Base-by-base conservation (phyloP, 2,888 invertebrate species). In the Ischnura elegans region DNA sequence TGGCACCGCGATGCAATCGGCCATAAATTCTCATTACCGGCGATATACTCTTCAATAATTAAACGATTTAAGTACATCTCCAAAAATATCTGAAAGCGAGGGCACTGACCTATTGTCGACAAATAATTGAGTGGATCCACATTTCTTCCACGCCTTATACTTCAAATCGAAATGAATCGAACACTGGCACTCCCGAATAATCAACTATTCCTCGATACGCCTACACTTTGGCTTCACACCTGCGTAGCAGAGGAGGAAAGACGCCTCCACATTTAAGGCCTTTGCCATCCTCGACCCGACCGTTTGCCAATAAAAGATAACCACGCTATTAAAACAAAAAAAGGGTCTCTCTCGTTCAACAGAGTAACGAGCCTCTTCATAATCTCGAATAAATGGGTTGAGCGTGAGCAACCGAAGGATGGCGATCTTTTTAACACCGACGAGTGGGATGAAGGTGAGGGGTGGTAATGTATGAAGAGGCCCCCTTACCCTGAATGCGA, bases 351-450 rank as follows among this genome's bases (percentile, higher is more conserved):
- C 25, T 4, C 3, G 0, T 36, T 76, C 76, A 36, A 76, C 76
- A 36, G 29, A 10, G 10, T 76, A 76, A 76, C 36, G 76, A 76
- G 76, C 29, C 76, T 36, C 76, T 76, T 76, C 76, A 76, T 76
- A 76, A 76, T 76, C 76, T 76, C 76, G 25, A 76, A 76, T 29
- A 76, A 76, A 76, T 76, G 29, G 76, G 36, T 29, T 29, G 76
- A 36, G 76, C 76, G 13, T 2, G 61, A 61, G 61, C n/a, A n/a
- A n/a, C 36, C 2, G 76, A 13, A 36, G 13, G 76, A 76, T 10
- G 66, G 19, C 25, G 86, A 86, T 19, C 45, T 36, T 76, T 76
- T 36, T 76, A 29, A 36, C 76, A 36, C 29, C 25, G 25, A 2
- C 10, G 10, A 6, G 29, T 29, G n/a, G 29, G 36, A 16, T 4